Evolutionary conservation across 1,140 invertebrate genomes (phyloP).

Genomic region (Hypothenemus hampei): DNA sequence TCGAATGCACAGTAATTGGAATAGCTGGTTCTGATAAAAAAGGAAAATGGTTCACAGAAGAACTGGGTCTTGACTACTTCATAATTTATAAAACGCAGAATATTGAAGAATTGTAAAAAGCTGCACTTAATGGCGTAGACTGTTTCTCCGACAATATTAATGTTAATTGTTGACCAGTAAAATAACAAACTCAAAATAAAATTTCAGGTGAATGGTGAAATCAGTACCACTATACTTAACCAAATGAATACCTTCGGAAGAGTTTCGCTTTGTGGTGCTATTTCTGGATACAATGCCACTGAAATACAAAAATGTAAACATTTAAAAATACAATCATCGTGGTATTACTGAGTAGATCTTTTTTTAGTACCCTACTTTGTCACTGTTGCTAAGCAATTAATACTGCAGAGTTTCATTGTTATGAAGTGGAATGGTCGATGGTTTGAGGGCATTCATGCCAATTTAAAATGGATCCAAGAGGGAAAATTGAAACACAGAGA

Average conservation of each 20-base stretch:
- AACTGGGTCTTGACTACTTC: constrained; percentile 61
- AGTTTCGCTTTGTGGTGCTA: constrained; percentile 60
- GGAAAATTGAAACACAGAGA: constrained; percentile 61
- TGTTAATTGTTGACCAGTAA: constrained; percentile 33
- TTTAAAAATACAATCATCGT: neutral
- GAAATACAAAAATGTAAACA: constrained; percentile 3
- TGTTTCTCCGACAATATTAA: constrained; percentile 70
- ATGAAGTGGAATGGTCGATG: constrained; percentile 53
- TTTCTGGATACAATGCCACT: constrained; percentile 54
- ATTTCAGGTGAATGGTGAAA: constrained; percentile 52
- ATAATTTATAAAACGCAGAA: constrained; percentile 67
- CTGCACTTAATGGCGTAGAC: constrained; percentile 61
- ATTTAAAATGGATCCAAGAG: constrained; percentile 52
- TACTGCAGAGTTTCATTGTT: constrained; percentile 61
- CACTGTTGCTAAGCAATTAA: constrained; percentile 48
- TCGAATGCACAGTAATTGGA: constrained; percentile 62
- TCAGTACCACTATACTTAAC: constrained; percentile 55
- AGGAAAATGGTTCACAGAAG: constrained; percentile 57
- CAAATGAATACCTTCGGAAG: constrained; percentile 60
- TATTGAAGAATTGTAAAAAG: constrained; percentile 53
- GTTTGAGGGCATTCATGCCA: constrained; percentile 55
- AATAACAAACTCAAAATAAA: neutral
- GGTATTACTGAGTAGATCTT: constrained; percentile 32
- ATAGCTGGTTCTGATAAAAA: constrained; percentile 66
- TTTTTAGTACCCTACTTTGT: constrained; percentile 36